phyloP scores from a whole-genome alignment of 2,797 vertebrate genomes.

The Stomatorhinus walkeri region DNA sequence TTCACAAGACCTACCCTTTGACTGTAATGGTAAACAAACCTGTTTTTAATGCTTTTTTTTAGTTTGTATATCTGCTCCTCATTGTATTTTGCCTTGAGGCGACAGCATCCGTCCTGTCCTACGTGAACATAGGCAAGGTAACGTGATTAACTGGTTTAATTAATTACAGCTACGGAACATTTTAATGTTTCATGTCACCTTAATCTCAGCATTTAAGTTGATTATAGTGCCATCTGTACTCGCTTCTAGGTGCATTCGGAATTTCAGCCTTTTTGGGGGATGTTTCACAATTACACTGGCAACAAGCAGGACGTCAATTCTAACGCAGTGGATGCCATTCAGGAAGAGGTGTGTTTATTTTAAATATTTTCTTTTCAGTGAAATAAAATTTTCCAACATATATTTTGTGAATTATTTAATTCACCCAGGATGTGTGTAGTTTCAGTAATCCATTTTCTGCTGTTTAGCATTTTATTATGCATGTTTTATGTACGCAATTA shows the following conservation, averaged over 20 bases:
- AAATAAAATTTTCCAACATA: background rate
- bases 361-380: background rate
- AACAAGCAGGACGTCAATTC: conserved; percentile 42
- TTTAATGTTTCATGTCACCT: background rate
- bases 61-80: conserved; percentile 56
- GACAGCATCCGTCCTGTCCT: conserved; percentile 44
- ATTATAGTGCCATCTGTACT: background rate
- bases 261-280: conserved; percentile 35
- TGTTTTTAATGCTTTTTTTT: conserved; percentile 23
- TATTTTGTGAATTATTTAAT: background rate
- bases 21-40: background rate
- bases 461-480: background rate
- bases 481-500: background rate
- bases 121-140: conserved; percentile 42
- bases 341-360: conserved; percentile 42
- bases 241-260: conserved; percentile 45
- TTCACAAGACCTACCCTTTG: background rate
- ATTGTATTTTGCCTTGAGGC: conserved; percentile 44
- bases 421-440: background rate
- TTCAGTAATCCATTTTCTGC: background rate
- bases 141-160: background rate
- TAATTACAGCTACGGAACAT: background rate
- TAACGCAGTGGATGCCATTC: conserved; percentile 43
- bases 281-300: conserved; percentile 52
- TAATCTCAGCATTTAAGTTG: background rate